These are phyloP conservation scores for Timema cristinae DNA, from an alignment of 2,888 invertebrate genomes.

Conservation along the genomic window DNA sequence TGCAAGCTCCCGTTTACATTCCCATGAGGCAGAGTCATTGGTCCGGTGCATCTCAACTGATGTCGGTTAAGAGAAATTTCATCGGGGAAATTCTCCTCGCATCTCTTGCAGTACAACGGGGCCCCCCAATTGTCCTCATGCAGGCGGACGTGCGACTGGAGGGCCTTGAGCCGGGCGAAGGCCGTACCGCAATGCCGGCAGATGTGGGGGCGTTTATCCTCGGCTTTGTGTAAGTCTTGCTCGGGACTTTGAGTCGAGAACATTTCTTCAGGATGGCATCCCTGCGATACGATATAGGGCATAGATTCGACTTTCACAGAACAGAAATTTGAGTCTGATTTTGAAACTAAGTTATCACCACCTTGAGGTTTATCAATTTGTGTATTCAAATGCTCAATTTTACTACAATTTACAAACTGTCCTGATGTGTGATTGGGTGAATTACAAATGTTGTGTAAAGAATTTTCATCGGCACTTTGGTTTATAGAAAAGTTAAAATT, in stretches of 20 bases:
- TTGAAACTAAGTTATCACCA: not conserved
- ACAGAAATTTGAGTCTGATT: not conserved
- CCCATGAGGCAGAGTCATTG: too few species aligned
- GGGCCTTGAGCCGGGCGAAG: slow-evolving; percentile 76
- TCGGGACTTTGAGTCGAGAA: not conserved
- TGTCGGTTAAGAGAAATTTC: slow-evolving; percentile 58
- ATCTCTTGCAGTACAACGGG: slow-evolving; percentile 72
- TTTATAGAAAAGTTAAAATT: too few species aligned
- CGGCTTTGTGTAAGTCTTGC: slow-evolving; percentile 53
- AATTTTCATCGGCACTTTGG: too few species aligned
- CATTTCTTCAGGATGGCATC: slow-evolving; percentile 12
- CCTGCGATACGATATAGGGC: not conserved
- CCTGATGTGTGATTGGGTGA: too few species aligned
- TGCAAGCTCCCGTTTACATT: too few species aligned
- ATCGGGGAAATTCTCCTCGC: slow-evolving; percentile 73
- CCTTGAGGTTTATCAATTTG: too few species aligned
- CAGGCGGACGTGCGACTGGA: slow-evolving; percentile 70
- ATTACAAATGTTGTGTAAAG: too few species aligned
- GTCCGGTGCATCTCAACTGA: slow-evolving; percentile 42
- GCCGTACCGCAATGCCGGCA: slow-evolving; percentile 72
- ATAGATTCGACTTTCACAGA: slow-evolving; percentile 8
- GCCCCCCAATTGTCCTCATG: slow-evolving; percentile 67
- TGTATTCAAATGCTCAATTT: too few species aligned
- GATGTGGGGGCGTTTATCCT: slow-evolving; percentile 74
- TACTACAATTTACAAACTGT: too few species aligned